phyloP scores from a whole-genome alignment of 2,797 vertebrate species.

The Ibycter americanus region DNA sequence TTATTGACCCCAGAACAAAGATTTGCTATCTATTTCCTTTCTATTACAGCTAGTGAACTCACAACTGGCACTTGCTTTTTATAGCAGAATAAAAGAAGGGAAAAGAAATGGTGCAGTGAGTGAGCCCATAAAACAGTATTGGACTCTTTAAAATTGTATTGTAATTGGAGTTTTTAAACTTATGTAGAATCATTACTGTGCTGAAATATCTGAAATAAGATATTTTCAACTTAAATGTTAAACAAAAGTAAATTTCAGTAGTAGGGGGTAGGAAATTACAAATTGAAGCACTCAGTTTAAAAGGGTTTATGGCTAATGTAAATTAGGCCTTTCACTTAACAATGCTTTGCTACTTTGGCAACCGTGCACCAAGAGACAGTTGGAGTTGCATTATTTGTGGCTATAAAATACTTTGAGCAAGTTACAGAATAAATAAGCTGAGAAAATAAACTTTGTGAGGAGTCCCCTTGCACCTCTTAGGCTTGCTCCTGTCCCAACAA shows the following conservation, averaged over 20 bases:
- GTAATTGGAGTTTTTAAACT: not conserved
- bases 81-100: not conserved
- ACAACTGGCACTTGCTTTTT: constrained; percentile 5
- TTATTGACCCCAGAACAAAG: not conserved
- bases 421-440: not conserved
- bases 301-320: not conserved
- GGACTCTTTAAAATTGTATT: not conserved
- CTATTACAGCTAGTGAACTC: not conserved
- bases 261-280: not conserved
- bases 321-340: constrained; percentile 6
- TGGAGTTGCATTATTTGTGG: not conserved
- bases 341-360: not conserved
- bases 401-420: not conserved
- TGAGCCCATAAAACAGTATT: not conserved
- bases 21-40: constrained; percentile 1
- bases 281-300: not conserved
- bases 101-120: not conserved
- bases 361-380: not conserved
- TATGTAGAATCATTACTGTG: not conserved
- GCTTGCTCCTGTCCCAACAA: not conserved
- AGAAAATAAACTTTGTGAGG: not conserved
- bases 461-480: not conserved
- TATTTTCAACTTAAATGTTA: not conserved
- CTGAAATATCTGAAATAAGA: not conserved
- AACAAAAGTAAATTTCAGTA: not conserved